Base-by-base conservation (phyloP, 2,888 invertebrate genomes). In the Tinea pellionella region DNA sequence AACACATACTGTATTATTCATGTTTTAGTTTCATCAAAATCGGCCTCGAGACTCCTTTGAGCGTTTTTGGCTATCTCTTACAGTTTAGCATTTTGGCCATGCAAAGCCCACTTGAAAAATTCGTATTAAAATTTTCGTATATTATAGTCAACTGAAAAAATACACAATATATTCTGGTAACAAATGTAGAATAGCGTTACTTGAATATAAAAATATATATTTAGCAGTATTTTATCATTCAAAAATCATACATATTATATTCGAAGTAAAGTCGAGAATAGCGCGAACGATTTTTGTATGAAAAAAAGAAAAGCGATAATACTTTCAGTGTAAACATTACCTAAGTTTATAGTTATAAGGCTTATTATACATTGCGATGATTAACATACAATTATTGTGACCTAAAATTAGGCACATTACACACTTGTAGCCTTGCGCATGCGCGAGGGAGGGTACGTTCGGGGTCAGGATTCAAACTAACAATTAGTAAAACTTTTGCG, bases 141-240 rank as follows among this genome's bases (percentile, higher is more conserved):
- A 24, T 24, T 24, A 24, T 24, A 3, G 6, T 24, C 2, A 24
- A 24, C 24, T 24, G 24, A 13, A 32, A 57, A 30, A 57, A 13
- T 57, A 32, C 57, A 57, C 32, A 57, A 32, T 57, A 30, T 29
- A 57, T 57, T 13, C 32, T 57, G 57, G 57, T 57, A 57, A 57
- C 57, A 29, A 57, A 57, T 57, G 57, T 57, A 57, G 29, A 57
- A 16, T 16, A 57, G 24, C 24, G 4, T 47, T 47, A 15, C 9
- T 47, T 15, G 3, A 16, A 47, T 47, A 47, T 47, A 47, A 47
- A 47, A 47, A 47, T 47, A 47, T 47, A 47, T 15, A 47, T 47
- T 16, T 15, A 2, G 47, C 47, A 47, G 9, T 16, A 6, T n/a
- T n/a, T n/a, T n/a, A n/a, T n/a, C n/a, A 13, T 42, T 4, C 42